Conservation (phyloP, 2,797 vertebrate genomes). For the Erpetoichthys calabaricus region DNA sequence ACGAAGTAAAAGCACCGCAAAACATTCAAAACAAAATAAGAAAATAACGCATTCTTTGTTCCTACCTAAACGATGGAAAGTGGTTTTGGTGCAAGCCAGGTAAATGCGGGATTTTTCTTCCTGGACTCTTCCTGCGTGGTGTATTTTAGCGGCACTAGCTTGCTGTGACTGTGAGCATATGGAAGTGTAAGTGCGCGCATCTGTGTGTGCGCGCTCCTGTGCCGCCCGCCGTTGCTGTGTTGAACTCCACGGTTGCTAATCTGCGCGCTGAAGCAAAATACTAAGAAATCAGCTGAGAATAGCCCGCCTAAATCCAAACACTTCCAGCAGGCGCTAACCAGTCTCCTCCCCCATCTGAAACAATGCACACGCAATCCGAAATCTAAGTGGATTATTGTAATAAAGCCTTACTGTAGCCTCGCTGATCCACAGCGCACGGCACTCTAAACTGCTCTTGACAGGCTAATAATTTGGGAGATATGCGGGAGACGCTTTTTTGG, state of each 20-base stretch:
- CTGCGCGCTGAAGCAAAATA: constrained; percentile 4
- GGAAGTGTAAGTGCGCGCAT: too few species aligned
- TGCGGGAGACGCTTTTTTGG: too few species aligned
- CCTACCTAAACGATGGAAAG: too few species aligned
- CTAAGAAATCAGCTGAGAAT: constrained; percentile 3
- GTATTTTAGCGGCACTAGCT: too few species aligned
- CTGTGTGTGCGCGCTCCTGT: background rate
- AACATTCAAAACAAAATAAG: too few species aligned
- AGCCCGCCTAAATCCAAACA: constrained; percentile 3
- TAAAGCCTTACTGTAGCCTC: background rate
- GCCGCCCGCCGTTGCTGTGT: background rate
- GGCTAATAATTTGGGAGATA: too few species aligned
- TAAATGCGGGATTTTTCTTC: too few species aligned
- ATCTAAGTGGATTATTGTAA: constrained; percentile 5
- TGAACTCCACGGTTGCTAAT: constrained; percentile 4
- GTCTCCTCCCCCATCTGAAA: background rate
- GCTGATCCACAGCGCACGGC: background rate
- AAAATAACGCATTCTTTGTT: too few species aligned
- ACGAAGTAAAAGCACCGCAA: too few species aligned
- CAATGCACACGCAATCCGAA: background rate
- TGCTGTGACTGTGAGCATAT: too few species aligned
- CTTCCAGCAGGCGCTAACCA: background rate
- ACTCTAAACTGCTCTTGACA: background rate
- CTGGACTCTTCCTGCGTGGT: too few species aligned
- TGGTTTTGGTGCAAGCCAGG: too few species aligned